Evolutionary conservation across 2,113 vertebrate genomes (phyloP), one percentile per base, ranked within the genome.

Genomic region (Rhynchopsitta pachyrhyncha): DNA sequence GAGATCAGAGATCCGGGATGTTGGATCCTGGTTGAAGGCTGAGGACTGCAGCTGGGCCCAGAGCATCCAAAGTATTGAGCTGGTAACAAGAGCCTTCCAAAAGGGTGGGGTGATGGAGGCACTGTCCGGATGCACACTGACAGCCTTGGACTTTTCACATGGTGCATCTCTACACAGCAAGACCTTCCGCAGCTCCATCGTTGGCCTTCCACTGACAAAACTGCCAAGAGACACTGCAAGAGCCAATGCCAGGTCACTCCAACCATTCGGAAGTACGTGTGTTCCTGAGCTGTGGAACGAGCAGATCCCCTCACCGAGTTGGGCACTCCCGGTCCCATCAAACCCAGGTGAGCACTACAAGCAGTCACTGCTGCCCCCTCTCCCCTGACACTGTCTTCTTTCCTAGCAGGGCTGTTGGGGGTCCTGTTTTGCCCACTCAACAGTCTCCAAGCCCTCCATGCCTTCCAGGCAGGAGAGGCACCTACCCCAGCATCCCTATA

Each of bases 351-450:
- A 59, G 76, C 42, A 37, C 44, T 46, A n/a, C 28, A 22, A 68
- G 39, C 49, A 11, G 33, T 29, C 5, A 1, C 9, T 24, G 20
- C 28, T 2, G 0, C 31, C 9, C 23, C 7, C 46, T 71, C 41
- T 75, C 13, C 16, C 42, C 35, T 0, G 0, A 1, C 24, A 31
- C 13, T 2, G 2, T 17, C 46, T 24, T 41, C 59, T 41, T 29
- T 68, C 77, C 81, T 69, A 44, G 17, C 19, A 44, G 20, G 14
- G 57, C 47, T 76, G 17, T 53, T 64, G 44, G 22, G 22, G n/a
- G 6, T 16, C 17, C 57, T 14, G 16, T 28, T 77, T 35, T 79
- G 52, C 31, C 24, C 60, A 7, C 28, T 20, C 10, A 4, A 6
- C 39, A 41, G 33, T 28, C 24, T 44, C 50, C 52, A 60, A 64